Percentiles rank a stretch among this genome's conserved stretches.
These are phyloP conservation scores for Drosophila cardini DNA, from an alignment of 1,140 invertebrate species.

Conservation along the genomic window DNA sequence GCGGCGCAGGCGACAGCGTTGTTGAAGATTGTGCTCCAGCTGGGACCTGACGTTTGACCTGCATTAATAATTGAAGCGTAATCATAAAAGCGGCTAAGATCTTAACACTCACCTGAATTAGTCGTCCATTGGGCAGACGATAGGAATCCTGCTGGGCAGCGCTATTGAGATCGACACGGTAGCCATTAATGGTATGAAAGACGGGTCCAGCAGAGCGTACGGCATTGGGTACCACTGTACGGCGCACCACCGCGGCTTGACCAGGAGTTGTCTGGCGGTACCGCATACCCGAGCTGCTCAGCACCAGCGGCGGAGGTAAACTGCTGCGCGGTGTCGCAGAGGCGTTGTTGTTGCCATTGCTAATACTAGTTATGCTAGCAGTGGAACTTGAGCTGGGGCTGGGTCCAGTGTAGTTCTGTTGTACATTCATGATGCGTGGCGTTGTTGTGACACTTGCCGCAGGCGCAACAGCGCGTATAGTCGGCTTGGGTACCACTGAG, in stretches of 20 bases:
- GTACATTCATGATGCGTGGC: constrained; percentile 72
- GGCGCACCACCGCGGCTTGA: constrained; percentile 45
- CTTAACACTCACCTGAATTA: constrained; percentile 76
- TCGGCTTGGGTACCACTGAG: constrained; percentile 57
- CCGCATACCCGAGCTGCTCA: constrained; percentile 71
- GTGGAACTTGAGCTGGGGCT: constrained; percentile 24
- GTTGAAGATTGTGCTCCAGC: constrained; percentile 16
- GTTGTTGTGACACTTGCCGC: constrained; percentile 49
- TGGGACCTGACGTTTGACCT: constrained; percentile 79
- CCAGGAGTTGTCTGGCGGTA: constrained; percentile 47
- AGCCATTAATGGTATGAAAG: constrained; percentile 83
- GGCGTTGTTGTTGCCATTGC: constrained; percentile 24
- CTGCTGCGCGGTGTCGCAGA: constrained; percentile 41
- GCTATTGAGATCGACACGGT: constrained; percentile 82
- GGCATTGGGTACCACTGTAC: constrained; percentile 62
- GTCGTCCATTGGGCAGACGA: constrained; percentile 79
- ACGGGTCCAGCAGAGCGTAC: constrained; percentile 63
- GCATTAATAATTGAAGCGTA: constrained; percentile 11
- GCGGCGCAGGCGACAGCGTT: constrained; percentile 25
- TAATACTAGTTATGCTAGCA: constrained; percentile 14
- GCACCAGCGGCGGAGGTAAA: constrained; percentile 72
- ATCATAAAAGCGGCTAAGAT: background rate
- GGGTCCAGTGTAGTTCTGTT: constrained; percentile 67
- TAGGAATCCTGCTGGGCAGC: constrained; percentile 82
- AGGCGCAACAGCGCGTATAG: constrained; percentile 5